These are phyloP conservation scores for Tragelaphus strepsiceros DNA, from an alignment of 2,113 vertebrate species.

Conservation along the genomic window DNA sequence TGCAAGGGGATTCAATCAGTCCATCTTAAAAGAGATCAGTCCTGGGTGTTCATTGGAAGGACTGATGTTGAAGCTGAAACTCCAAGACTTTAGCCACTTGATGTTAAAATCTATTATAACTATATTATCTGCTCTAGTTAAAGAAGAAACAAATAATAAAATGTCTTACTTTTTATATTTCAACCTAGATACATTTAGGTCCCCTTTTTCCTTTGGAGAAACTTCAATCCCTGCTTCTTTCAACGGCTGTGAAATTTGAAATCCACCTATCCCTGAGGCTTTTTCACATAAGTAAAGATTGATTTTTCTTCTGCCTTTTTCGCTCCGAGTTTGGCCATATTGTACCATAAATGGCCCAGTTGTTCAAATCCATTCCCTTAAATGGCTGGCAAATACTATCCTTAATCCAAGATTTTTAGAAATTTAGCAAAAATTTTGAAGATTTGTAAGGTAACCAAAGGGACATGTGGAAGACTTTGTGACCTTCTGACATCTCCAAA, in stretches of 20 bases:
- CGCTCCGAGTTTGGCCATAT: background rate
- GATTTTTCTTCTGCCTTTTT: background rate
- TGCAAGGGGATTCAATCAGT: background rate
- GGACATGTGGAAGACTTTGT: background rate
- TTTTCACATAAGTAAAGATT: background rate
- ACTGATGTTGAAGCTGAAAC: background rate
- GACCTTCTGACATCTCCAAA: background rate
- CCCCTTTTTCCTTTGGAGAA: background rate
- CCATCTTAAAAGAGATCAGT: background rate
- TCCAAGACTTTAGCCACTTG: background rate
- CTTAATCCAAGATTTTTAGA: background rate
- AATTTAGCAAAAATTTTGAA: background rate
- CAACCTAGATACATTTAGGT: background rate
- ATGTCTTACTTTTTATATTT: background rate
- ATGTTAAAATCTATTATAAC: background rate
- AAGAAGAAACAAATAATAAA: background rate
- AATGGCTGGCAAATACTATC: background rate
- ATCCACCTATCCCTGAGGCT: background rate
- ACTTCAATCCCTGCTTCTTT: background rate
- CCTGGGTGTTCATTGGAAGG: background rate
- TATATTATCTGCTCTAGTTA: background rate
- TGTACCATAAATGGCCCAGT: background rate
- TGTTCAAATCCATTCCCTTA: background rate
- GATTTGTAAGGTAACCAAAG: background rate
- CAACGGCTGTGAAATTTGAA: background rate